Percentiles rank a stretch among this genome's conserved stretches.
These are phyloP conservation scores for Petroica traversi DNA, from an alignment of 2,113 vertebrate genomes.

Conservation along the genomic window DNA sequence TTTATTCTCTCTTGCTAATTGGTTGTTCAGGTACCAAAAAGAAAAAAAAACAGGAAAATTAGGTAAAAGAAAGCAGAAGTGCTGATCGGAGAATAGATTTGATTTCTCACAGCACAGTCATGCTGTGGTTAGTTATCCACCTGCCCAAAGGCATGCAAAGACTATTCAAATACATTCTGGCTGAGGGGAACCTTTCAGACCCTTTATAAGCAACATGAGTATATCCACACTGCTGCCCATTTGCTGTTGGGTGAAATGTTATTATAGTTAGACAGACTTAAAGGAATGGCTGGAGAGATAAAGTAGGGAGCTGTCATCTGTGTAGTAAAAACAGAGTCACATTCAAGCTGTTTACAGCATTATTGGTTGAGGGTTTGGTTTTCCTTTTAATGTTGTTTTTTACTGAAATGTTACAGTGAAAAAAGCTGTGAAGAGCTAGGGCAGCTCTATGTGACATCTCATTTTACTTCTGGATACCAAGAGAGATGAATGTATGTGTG, in stretches of 20 bases:
- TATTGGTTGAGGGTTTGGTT: neutral
- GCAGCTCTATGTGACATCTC: conserved; percentile 26
- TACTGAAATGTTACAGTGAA: neutral
- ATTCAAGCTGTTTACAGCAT: neutral
- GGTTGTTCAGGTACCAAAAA: conserved; percentile 8
- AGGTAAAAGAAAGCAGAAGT: conserved; percentile 54
- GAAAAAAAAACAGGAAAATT: conserved; percentile 42
- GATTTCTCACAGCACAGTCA: neutral
- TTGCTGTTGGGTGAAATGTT: neutral
- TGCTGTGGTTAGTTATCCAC: neutral
- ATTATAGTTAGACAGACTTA: neutral
- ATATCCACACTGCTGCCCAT: neutral
- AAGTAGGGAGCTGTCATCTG: neutral
- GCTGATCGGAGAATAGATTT: neutral
- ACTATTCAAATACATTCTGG: neutral
- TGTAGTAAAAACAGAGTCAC: neutral
- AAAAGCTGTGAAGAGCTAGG: neutral
- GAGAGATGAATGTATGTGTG: conserved; percentile 20
- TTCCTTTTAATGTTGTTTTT: neutral
- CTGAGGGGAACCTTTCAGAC: neutral
- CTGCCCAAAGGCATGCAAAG: neutral
- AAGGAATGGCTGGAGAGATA: neutral
- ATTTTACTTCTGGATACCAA: conserved; percentile 31
- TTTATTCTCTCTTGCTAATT: conserved; percentile 11
- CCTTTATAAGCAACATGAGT: neutral